Evolutionary conservation across 2,888 invertebrate genomes (phyloP).

Genomic region (Cephus nigrinus): DNA sequence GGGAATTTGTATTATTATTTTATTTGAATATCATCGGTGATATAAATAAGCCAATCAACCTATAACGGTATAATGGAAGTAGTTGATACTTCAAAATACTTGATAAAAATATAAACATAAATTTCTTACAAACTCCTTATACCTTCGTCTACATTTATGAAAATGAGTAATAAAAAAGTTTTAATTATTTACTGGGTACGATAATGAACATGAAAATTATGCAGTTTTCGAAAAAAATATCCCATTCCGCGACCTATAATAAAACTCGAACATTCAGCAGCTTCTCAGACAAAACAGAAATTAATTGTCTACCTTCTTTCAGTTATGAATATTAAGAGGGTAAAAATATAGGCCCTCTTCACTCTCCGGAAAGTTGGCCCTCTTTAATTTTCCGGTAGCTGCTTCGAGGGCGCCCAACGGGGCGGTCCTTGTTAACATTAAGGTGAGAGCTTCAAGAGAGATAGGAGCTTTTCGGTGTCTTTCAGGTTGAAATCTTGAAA

Average conservation of each 20-base stretch:
- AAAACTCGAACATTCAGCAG: constrained; percentile 20
- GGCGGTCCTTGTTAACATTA: constrained; percentile 34
- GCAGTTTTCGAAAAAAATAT: constrained; percentile 16
- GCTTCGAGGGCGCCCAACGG: constrained; percentile 25
- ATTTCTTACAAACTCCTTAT: not conserved
- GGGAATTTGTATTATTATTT: too few species aligned
- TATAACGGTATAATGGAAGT: too few species aligned
- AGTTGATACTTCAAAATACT: not conserved
- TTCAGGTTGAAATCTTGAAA: not conserved
- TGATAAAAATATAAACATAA: not conserved
- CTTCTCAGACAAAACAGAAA: constrained; percentile 23
- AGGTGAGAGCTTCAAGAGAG: constrained; percentile 22
- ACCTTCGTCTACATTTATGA: not conserved
- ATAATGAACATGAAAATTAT: constrained; percentile 9
- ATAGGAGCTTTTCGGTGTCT: not conserved
- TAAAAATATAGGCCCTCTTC: constrained; percentile 43
- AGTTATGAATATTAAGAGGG: constrained; percentile 53
- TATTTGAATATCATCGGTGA: too few species aligned
- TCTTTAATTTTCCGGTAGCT: constrained; percentile 55
- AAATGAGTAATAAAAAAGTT: not conserved
- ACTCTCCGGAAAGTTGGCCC: constrained; percentile 46
- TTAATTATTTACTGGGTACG: not conserved
- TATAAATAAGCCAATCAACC: too few species aligned
- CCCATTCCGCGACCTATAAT: constrained; percentile 9
- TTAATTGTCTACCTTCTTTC: constrained; percentile 38